Percentiles rank a stretch among this genome's conserved stretches.
Evolutionary conservation across 2,888 invertebrate species (phyloP).

Genomic region (Coenonympha glycerion): DNA sequence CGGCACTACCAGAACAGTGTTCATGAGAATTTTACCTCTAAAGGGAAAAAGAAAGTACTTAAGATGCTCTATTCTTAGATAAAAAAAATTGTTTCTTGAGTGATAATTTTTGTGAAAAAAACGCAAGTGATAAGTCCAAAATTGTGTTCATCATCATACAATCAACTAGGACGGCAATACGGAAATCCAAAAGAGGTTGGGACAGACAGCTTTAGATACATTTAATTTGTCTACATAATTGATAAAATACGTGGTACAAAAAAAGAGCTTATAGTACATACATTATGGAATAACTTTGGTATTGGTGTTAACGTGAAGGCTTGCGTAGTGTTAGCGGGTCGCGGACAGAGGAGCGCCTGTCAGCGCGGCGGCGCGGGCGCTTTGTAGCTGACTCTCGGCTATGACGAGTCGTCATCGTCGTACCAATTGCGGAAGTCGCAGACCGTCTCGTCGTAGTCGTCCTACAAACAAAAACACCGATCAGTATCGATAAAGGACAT

Average conservation of each 20-base stretch:
- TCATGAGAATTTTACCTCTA: no score
- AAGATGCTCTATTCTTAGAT: no score
- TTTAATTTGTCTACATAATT: slow-evolving; percentile 32
- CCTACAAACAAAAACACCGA: slow-evolving; percentile 39
- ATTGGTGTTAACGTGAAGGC: slow-evolving; percentile 53
- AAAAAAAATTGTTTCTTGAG: no score
- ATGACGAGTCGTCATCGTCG: slow-evolving; percentile 71
- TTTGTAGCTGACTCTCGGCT: slow-evolving; percentile 41
- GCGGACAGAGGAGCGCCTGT: slow-evolving; percentile 15
- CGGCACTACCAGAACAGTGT: no score
- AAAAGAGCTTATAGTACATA: slow-evolving; percentile 26
- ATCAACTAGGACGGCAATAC: no score
- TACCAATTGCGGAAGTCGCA: slow-evolving; percentile 69
- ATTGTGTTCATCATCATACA: no score
- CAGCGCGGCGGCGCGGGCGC: neutral
- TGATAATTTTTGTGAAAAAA: no score
- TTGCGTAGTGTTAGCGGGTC: slow-evolving; percentile 24
- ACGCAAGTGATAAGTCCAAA: no score
- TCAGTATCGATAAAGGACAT: no score
- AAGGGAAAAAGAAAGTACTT: no score
- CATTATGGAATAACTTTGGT: slow-evolving; percentile 67
- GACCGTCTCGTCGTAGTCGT: slow-evolving; percentile 67
- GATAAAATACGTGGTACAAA: slow-evolving; percentile 51
- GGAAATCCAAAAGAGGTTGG: no score
- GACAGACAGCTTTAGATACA: no score